Conservation (phyloP, 2,888 invertebrate genomes). For the Callosobruchus maculatus region DNA sequence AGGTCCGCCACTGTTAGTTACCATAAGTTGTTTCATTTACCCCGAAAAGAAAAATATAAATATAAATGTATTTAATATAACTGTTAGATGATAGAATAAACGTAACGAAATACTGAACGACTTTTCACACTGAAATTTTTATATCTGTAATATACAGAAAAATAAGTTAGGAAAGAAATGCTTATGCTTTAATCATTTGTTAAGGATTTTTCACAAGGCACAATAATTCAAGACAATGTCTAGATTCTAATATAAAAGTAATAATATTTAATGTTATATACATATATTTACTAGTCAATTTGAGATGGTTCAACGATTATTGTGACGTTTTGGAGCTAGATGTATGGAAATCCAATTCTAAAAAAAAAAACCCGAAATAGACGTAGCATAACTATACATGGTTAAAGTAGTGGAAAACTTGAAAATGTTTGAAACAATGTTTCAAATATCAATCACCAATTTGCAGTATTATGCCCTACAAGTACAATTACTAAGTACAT, state of each 20-base stretch:
- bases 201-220: constrained; percentile 43
- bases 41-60: not conserved
- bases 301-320: constrained; percentile 27
- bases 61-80: not conserved
- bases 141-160: not conserved
- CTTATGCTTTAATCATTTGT: constrained; percentile 38
- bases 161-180: not conserved
- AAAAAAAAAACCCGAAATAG: not conserved
- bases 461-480: too few relatives aligned
- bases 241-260: constrained; percentile 42
- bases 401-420: not conserved
- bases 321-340: constrained; percentile 2
- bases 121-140: not conserved
- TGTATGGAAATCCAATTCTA: constrained; percentile 2
- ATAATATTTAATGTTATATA: constrained; percentile 35
- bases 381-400: not conserved
- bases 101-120: not conserved
- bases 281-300: constrained; percentile 46
- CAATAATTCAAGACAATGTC: constrained; percentile 51
- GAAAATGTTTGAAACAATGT: too few relatives aligned
- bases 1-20: too few relatives aligned
- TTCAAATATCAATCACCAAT: too few relatives aligned
- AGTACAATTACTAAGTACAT: too few relatives aligned
- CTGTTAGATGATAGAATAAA: not conserved
- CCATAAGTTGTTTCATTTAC: not conserved